A percentile compares a stretch with the other conserved stretches of the same genome.
phyloP scores from a whole-genome alignment of 1,140 invertebrate species.

The Drosophila lacertosa region DNA sequence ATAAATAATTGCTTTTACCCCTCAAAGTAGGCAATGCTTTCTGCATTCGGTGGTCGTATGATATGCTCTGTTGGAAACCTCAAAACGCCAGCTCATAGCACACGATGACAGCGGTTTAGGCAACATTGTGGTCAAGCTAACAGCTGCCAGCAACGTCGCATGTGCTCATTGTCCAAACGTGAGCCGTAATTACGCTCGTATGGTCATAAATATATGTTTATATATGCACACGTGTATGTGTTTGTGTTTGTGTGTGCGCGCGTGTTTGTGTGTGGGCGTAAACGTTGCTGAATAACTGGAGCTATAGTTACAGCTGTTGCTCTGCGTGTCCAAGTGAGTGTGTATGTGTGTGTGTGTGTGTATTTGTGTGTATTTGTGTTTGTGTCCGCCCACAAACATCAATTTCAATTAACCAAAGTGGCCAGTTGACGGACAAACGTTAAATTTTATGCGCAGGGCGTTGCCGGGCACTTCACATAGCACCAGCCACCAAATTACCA shows the following conservation, averaged over 20 bases:
- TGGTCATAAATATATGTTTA: slow-evolving; percentile 19
- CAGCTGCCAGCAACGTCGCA: slow-evolving; percentile 14
- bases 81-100: slow-evolving; percentile 18
- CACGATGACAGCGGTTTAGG: slow-evolving; percentile 31
- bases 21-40: slow-evolving; percentile 6
- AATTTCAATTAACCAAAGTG: slow-evolving; percentile 83
- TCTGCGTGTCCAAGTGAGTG: too few species aligned
- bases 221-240: neutral
- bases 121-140: slow-evolving; percentile 19
- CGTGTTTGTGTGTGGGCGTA: neutral
- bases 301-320: too few species aligned
- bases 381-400: slow-evolving; percentile 71
- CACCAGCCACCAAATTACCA: slow-evolving; percentile 41
- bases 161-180: slow-evolving; percentile 13
- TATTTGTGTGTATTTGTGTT: slow-evolving; percentile 20
- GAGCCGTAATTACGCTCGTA: slow-evolving; percentile 41
- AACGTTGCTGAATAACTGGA: slow-evolving; percentile 1
- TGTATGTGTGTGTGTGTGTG: neutral
- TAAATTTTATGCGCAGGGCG: slow-evolving; percentile 79
- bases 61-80: neutral
- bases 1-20: neutral
- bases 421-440: slow-evolving; percentile 79
- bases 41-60: neutral
- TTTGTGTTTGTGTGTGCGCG: neutral
- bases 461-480: slow-evolving; percentile 47